These are phyloP conservation scores for Temnothorax curvispinosus DNA, from an alignment of 1,140 invertebrate genomes.

Conservation along the genomic window DNA sequence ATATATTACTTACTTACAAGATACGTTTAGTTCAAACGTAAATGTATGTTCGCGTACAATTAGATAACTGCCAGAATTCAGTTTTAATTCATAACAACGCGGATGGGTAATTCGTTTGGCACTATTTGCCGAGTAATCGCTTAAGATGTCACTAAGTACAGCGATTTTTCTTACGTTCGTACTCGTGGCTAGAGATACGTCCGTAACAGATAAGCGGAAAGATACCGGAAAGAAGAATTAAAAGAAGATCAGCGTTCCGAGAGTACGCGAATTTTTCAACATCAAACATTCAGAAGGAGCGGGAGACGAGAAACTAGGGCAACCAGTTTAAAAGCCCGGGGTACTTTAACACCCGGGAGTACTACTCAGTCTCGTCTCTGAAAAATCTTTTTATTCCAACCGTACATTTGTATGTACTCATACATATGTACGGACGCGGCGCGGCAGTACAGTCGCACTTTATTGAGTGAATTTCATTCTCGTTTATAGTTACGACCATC, in stretches of 20 bases:
- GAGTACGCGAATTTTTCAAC: constrained; percentile 60
- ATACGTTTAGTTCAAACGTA: neutral
- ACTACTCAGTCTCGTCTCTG: constrained; percentile 60
- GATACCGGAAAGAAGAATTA: constrained; percentile 58
- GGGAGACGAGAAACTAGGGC: constrained; percentile 54
- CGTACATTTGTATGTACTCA: constrained; percentile 54
- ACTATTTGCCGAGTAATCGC: constrained; percentile 31
- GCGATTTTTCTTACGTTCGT: constrained; percentile 54
- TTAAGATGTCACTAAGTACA: constrained; percentile 41
- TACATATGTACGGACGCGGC: constrained; percentile 15
- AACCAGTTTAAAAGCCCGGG: constrained; percentile 64
- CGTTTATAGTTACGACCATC: constrained; percentile 46
- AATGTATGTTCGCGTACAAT: neutral
- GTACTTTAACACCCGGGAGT: constrained; percentile 46
- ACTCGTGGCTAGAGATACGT: constrained; percentile 26
- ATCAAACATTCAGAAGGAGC: constrained; percentile 68
- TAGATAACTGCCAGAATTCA: neutral
- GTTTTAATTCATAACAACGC: constrained; percentile 16
- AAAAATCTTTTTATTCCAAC: constrained; percentile 68
- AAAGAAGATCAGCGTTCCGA: constrained; percentile 50
- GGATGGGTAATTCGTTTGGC: neutral
- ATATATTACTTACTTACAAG: neutral
- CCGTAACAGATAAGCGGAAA: constrained; percentile 50
- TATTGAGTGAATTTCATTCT: constrained; percentile 56
- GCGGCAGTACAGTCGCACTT: constrained; percentile 10